Conservation (phyloP, 2,113 vertebrate genomes). For the Seriola quinqueradiata region DNA sequence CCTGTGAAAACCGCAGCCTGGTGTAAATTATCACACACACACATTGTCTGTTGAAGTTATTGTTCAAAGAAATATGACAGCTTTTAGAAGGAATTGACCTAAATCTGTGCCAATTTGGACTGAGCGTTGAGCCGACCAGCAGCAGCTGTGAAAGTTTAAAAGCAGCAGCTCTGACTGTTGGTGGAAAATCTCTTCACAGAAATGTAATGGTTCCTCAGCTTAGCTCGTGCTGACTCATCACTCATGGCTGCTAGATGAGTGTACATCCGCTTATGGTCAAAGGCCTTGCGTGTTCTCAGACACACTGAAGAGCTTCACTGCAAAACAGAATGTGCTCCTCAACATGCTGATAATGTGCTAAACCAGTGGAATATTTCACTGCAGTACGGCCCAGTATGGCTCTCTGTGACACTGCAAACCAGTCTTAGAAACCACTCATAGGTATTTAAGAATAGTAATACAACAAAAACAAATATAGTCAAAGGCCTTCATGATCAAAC, state of each 20-base stretch:
- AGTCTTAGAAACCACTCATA: background rate
- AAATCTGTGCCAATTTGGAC: conserved; percentile 47
- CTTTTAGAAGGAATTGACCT: conserved; percentile 35
- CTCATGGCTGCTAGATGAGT: conserved; percentile 36
- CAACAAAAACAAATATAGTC: background rate
- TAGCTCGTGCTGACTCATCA: conserved; percentile 70
- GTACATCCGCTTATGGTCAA: conserved; percentile 65
- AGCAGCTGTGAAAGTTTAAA: conserved; percentile 21
- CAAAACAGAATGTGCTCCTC: background rate
- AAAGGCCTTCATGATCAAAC: background rate
- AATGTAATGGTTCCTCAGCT: conserved; percentile 51
- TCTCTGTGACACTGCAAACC: background rate
- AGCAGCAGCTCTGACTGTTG: conserved; percentile 36
- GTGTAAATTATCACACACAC: conserved; percentile 1
- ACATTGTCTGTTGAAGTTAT: conserved; percentile 20
- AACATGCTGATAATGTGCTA: background rate
- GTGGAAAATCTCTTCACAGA: conserved; percentile 65
- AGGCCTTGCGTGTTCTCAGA: conserved; percentile 11
- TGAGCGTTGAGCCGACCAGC: conserved; percentile 29
- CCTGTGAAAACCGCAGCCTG: conserved; percentile 12
- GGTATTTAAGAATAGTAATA: background rate
- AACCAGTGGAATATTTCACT: background rate
- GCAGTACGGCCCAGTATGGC: background rate
- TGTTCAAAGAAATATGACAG: conserved; percentile 27
- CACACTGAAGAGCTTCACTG: background rate